These are phyloP conservation scores for Salticus scenicus DNA, from an alignment of 2,888 invertebrate species.

Conservation along the genomic window DNA sequence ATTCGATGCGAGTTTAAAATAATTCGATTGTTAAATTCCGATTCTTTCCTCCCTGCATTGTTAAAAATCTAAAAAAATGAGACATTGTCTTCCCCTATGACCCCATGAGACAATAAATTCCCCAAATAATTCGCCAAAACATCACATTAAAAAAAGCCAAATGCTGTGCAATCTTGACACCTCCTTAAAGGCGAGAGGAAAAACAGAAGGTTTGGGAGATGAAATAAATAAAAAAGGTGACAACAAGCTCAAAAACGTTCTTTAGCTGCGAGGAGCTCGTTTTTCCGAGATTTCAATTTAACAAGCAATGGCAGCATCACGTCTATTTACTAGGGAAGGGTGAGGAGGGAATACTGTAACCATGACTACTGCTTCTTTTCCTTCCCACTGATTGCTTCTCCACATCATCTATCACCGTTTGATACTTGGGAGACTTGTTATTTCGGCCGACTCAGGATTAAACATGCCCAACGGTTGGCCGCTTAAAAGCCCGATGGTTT, in stretches of 20 bases:
- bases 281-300: constrained; percentile 69
- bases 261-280: constrained; percentile 52
- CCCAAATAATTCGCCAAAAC: constrained; percentile 69
- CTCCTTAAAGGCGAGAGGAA: constrained; percentile 66
- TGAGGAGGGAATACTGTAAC: constrained; percentile 44
- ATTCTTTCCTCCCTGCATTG: constrained; percentile 59
- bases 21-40: constrained; percentile 68
- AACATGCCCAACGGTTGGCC: constrained; percentile 66
- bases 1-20: constrained; percentile 67
- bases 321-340: constrained; percentile 63
- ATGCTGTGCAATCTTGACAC: constrained; percentile 63
- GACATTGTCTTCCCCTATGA: constrained; percentile 59
- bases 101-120: constrained; percentile 67
- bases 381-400: constrained; percentile 62
- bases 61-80: constrained; percentile 34
- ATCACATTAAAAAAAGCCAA: constrained; percentile 64
- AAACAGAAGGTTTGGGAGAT: constrained; percentile 68
- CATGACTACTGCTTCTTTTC: constrained; percentile 57
- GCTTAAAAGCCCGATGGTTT: constrained; percentile 67
- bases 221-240: constrained; percentile 58
- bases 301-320: constrained; percentile 68
- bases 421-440: constrained; percentile 67
- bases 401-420: constrained; percentile 68
- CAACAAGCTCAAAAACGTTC: constrained; percentile 68
- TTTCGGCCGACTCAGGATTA: constrained; percentile 65